Evolutionary conservation across 2,797 vertebrate species (phyloP), one percentile per base, ranked within the genome.

Genomic region (Pelobates cultripes): DNA sequence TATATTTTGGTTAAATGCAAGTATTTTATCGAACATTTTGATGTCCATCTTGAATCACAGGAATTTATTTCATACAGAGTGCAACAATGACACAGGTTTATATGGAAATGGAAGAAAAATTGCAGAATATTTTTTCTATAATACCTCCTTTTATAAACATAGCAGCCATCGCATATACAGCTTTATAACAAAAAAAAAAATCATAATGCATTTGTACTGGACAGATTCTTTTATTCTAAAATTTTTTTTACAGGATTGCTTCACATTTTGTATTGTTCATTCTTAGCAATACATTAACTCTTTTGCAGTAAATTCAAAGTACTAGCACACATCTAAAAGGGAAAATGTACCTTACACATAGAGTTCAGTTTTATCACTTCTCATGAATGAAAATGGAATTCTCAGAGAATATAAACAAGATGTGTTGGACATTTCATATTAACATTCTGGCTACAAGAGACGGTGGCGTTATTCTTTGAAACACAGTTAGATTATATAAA

Each of bases 41-140:
- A 61, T 68, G 53, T 53, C 60, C 67, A 78, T 68, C 77, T 78
- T 78, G 77, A 71, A 71, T 78, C 67, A 71, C 77, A 78, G 77
- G 43, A 60, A 70, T 70, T 70, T 70, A 78, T 71, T 71, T 44
- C n/a, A 17, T 41, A 70, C 61, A 61, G 40, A 9, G 43, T 17
- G 61, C 67, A 67, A 66, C 43, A 76, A 76, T 76, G 68, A 45
- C 55, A 78, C 77, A 67, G 14, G 77, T 78, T 70, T 78, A 78
- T 63, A 78, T 78, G 77, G 77, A 70, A 70, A 78, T 78, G 77
- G 55, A 45, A 63, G 8, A 42, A 60, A 70, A 78, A 78, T 78
- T 78, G 77, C 68, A 61, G 67, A 70, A 78, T 61, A 42, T 47
- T 78, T 78, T 78, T 28, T 70, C 47, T 61, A 45, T 78, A 53